phyloP scores from a whole-genome alignment of 2,888 invertebrate species.

The Conchocele bisecta region DNA sequence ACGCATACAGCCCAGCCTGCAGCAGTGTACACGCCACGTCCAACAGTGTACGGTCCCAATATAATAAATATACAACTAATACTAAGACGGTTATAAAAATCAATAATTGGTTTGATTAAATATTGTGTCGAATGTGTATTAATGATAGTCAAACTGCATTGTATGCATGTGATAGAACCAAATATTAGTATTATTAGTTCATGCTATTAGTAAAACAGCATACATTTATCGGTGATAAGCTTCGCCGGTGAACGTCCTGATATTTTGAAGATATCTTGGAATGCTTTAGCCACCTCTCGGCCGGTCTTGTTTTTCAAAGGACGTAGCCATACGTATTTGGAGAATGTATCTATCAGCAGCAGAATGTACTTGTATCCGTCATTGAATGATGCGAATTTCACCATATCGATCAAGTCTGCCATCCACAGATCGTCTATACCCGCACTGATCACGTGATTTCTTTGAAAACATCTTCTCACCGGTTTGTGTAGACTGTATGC shows the following conservation, averaged over 20 bases:
- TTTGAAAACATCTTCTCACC: too few relatives aligned
- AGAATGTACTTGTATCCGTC: conserved; percentile 19
- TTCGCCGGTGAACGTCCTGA: conserved; percentile 10
- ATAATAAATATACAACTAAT: background rate
- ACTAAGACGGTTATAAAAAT: too few relatives aligned
- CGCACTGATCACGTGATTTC: conserved; percentile 10
- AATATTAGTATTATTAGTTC: too few relatives aligned
- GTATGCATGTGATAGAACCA: too few relatives aligned
- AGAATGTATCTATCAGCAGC: conserved; percentile 44
- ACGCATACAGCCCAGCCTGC: too few relatives aligned
- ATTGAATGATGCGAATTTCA: conserved; percentile 24
- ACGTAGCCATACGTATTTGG: conserved; percentile 41
- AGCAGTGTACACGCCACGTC: too few relatives aligned
- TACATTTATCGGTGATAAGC: conserved; percentile 14
- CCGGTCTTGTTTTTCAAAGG: conserved; percentile 37
- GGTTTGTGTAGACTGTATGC: too few relatives aligned
- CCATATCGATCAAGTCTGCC: conserved; percentile 46
- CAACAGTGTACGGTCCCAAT: too few relatives aligned
- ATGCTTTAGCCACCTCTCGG: conserved; percentile 1
- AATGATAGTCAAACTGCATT: too few relatives aligned
- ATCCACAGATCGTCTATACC: conserved; percentile 48
- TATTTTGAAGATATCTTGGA: conserved; percentile 21
- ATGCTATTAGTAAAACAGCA: too few relatives aligned
- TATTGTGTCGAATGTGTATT: too few relatives aligned
- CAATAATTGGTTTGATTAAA: too few relatives aligned